phyloP scores from a whole-genome alignment of 2,888 invertebrate species.

The Idaea dimidiata region DNA sequence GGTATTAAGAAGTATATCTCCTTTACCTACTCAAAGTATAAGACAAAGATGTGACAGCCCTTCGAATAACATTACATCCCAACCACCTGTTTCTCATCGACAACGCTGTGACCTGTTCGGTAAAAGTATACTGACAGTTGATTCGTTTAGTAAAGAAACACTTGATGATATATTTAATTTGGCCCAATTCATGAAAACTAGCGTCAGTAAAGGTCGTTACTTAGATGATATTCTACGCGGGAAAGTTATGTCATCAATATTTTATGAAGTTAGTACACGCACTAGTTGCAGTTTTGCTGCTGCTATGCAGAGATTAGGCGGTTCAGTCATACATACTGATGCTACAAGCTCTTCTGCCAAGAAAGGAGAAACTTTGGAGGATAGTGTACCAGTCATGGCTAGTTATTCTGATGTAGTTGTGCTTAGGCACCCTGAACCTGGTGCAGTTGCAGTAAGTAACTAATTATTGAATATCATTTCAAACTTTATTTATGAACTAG shows the following conservation, averaged over 20 bases:
- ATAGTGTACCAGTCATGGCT: conserved; percentile 92
- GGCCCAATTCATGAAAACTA: conserved; percentile 92
- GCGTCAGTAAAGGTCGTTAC: conserved; percentile 90
- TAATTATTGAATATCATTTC: conserved; percentile 1
- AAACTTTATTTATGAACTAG: too few relatives aligned
- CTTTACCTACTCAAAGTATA: conserved; percentile 67
- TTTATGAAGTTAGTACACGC: conserved; percentile 98
- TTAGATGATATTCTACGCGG: conserved; percentile 94
- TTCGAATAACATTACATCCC: conserved; percentile 69
- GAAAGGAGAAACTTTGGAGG: conserved; percentile 98
- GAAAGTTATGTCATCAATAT: conserved; percentile 97
- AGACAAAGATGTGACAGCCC: conserved; percentile 81
- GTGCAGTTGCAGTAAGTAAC: conserved; percentile 90
- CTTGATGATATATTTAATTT: conserved; percentile 96
- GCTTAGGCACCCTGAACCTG: conserved; percentile 94
- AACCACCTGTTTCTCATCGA: conserved; percentile 64
- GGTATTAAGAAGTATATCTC: conserved; percentile 72
- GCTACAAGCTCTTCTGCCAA: conserved; percentile 94
- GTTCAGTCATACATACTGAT: conserved; percentile 94
- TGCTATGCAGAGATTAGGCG: conserved; percentile 98
- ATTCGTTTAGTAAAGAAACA: conserved; percentile 92
- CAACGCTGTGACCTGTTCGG: conserved; percentile 79
- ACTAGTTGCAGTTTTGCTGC: conserved; percentile 98
- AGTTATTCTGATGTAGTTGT: conserved; percentile 97
- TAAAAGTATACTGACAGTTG: conserved; percentile 92